Base-by-base conservation (phyloP, 1,140 invertebrate species). In the Trissolcus basalis region DNA sequence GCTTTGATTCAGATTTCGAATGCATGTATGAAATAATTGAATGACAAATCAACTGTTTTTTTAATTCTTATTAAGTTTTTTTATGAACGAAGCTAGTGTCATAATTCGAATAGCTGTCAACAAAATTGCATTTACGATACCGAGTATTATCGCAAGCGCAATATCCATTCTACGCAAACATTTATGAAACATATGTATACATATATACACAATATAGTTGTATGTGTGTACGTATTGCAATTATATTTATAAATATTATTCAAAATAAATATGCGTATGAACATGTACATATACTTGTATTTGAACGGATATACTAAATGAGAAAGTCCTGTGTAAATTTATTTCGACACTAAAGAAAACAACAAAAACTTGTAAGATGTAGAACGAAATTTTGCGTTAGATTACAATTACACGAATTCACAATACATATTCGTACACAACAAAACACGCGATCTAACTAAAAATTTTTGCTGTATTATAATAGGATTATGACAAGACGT, bases 271-370 rank as follows among this genome's bases (percentile, higher is more conserved):
- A 68, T 75, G 48, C 55, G 58, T 54, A 77, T 70, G 44, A 44
- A 85, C 69, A 80, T 88, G 84, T 86, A 88, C 63, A 88, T 88
- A 88, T 81, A 70, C 78, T 74, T 86, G 83, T 86, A 85, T 86
- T 83, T 85, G 80, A 83, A 85, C 63, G 55, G 48, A 70, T 76
- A 81, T 83, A 82, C 86, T 84, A 84, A 72, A 65, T 53, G 55
- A 65, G 14, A 33, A 81, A 77, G 70, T 76, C 80, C 60, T 80
- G 79, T 84, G 81, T 85, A 85, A 64, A 86, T 86, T 87, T 84
- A 43, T 81, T 80, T 77, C 43, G 55, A 33, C 13, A 50, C n/a
- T 39, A 60, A 55, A 48, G 11, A 14, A n/a, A 44, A 39, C 3
- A 39, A 39, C 9, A 33, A 79, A 14, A 80, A 78, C 60, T 74